Evolutionary conservation across 2,797 vertebrate species (phyloP), one percentile per base, ranked within the genome.

Genomic region (Urophycis tenuis): DNA sequence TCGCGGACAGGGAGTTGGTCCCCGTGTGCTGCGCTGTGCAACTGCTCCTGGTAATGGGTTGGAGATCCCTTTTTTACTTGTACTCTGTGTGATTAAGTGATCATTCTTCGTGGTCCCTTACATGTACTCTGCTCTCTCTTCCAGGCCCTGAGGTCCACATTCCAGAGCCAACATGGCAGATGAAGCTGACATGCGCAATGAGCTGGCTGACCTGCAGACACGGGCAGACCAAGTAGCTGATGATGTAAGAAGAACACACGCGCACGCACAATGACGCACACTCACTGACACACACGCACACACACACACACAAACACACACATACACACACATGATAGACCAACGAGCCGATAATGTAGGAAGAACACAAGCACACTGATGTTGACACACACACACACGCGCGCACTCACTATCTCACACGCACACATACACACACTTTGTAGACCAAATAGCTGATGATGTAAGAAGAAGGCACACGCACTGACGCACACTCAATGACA

Each of bases 181-280:
- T 75, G 97, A 99, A 15, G 90, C 96, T 0, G 97, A 99, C 85
- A 99, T 99, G 98, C 97, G 98, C 92, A 99, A 97, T 90, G 97
- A 99, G 91, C 91, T 99, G 91, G 92, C 96, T 29, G 96, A 98
- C 91, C 96, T 99, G 95, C 98, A 99, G 92, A 92, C 96, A 78
- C 94, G 95, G 74, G 98, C 96, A 0, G 98, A 99, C 92, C 96
- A 98, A 91, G 90, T 99, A 78, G 94, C 94, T 0, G 97, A 99
- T 90, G 97, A 99, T 93, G 98, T 99, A 77, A 60, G 76, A 45
- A 15, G 72, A 35, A n/a, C 49, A 72, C 12, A 53, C 39, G 77
- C 45, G 75, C 30, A 71, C 14, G 70, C 11, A 74, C 64, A 64
- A 53, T 60, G 39, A 22, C 2, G 2, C 60, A 22, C 30, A 70